Conservation (phyloP, 2,888 invertebrate species). For the Esperia sulphurella region DNA sequence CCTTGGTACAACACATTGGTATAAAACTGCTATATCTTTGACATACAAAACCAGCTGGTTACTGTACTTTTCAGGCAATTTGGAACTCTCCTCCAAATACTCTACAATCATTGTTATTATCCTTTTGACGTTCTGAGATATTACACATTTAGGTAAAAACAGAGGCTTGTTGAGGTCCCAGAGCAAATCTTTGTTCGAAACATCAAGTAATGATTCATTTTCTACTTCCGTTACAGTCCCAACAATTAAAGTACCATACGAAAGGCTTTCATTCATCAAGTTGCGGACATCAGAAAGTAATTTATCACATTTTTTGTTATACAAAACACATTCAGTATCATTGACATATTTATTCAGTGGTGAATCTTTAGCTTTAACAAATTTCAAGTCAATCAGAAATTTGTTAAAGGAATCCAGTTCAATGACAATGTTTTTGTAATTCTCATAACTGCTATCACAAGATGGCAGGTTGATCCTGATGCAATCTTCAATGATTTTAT, state of each 20-base stretch:
- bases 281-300: conserved; percentile 54
- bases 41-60: conserved; percentile 54
- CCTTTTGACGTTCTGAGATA: conserved; percentile 61
- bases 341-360: conserved; percentile 64
- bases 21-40: conserved; percentile 66
- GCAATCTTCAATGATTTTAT: conserved; percentile 67
- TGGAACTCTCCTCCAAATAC: conserved; percentile 61
- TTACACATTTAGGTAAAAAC: conserved; percentile 62
- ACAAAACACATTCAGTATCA: conserved; percentile 64
- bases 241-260: conserved; percentile 50
- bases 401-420: conserved; percentile 69
- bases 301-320: conserved; percentile 70
- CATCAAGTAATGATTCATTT: conserved; percentile 47
- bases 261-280: conserved; percentile 54
- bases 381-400: conserved; percentile 66
- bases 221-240: conserved; percentile 31
- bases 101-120: conserved; percentile 58
- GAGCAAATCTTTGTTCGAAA: conserved; percentile 34
- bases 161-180: conserved; percentile 60
- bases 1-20: conserved; percentile 62
- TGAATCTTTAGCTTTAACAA: conserved; percentile 54
- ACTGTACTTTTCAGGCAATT: conserved; percentile 57
- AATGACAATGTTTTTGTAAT: conserved; percentile 59
- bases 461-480: conserved; percentile 62
- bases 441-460: conserved; percentile 57